A percentile compares a stretch with the other conserved stretches of the same genome.
These are phyloP conservation scores for Cynopterus sphinx DNA, from an alignment of 2,797 vertebrate genomes.

Conservation along the genomic window DNA sequence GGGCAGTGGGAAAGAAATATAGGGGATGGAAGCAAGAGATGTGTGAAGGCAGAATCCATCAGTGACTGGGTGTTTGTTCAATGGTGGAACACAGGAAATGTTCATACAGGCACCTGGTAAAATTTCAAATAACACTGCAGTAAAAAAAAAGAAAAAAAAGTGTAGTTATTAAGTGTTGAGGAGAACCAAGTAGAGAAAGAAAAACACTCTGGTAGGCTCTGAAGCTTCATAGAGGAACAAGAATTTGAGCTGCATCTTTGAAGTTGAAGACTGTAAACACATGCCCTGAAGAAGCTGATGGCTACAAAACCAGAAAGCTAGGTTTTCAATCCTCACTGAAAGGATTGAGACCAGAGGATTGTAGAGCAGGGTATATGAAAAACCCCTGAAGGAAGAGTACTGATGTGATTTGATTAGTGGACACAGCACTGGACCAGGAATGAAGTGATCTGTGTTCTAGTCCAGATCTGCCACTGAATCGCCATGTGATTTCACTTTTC, in stretches of 20 bases:
- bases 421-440: neutral
- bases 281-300: neutral
- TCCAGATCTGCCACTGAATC: neutral
- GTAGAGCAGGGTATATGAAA: neutral
- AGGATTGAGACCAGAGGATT: neutral
- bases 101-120: neutral
- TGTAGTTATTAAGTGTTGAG: neutral
- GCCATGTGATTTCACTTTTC: neutral
- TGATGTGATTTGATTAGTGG: neutral
- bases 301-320: neutral
- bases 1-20: neutral
- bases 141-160: neutral
- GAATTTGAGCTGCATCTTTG: neutral
- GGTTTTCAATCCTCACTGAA: neutral
- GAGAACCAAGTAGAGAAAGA: neutral
- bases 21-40: neutral
- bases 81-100: neutral
- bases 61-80: neutral
- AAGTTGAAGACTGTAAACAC: neutral
- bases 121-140: neutral
- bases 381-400: neutral
- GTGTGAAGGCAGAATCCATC: neutral
- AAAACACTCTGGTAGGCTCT: neutral
- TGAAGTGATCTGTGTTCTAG: neutral
- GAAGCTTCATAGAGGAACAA: neutral